Evolutionary conservation across 1,140 invertebrate genomes (phyloP), one percentile per base, ranked within the genome.

Genomic region (Brachionus rotundiformis): DNA sequence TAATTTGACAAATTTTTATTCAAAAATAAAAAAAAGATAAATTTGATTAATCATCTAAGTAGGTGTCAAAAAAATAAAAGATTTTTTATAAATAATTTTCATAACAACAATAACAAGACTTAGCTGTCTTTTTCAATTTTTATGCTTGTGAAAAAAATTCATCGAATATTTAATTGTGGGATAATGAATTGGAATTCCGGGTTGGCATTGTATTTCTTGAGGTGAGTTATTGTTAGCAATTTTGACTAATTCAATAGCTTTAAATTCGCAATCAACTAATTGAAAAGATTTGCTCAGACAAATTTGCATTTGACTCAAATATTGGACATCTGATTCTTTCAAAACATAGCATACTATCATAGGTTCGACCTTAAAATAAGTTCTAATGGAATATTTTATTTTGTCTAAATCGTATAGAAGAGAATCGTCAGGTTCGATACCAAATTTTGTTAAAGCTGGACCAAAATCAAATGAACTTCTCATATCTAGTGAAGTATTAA

Each of bases 311-410:
- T 79, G 76, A 61, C 47, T 63, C 5, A 79, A 16, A 63, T 79
- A 79, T 63, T 79, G 76, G 6, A 79, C 76, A 79, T 79, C 76
- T 36, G 76, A 79, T 13, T 79, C 76, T 59, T 79, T 79, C 5
- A 79, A n/a, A 6, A 79, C 76, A 27, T 59, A 79, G 33, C 76
- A 79, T 1, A 79, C 76, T 59, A 79, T 61, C 76, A 79, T 79
- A 25, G 76, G 76, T 33, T 79, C 76, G 3, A 79, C 76, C n/a
- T 59, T 54, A 54, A 79, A 59, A 63, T 23, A 39, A 39, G 23
- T 31, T 39, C 59, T 36, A 16, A 79, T 63, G 13, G 76, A 25
- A 79, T 59, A 79, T 41, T 16, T 54, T 19, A 79, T 59, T 59
- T 79, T 79, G 13, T 79, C 76, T 63, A 79, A 41, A 23, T 79